Percentiles rank a stretch among this genome's conserved stretches.
Evolutionary conservation across 1,140 invertebrate genomes (phyloP).

Genomic region (Saccostrea glomerata): DNA sequence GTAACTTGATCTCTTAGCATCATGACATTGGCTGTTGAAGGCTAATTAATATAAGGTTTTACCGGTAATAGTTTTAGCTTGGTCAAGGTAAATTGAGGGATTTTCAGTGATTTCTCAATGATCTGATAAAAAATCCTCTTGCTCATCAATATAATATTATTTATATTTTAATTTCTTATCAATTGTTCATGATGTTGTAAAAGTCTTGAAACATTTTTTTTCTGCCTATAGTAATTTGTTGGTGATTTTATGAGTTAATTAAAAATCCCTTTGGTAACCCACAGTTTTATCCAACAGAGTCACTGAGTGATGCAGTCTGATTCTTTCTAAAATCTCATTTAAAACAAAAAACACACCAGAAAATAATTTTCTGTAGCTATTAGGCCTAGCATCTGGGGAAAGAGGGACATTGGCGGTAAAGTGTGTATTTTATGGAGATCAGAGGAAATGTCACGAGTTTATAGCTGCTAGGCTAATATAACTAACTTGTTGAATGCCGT

Average conservation of each 20-base stretch:
- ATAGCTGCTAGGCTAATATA: slow-evolving; percentile 26
- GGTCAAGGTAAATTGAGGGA: background rate
- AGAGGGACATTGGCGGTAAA: background rate
- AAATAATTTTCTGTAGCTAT: background rate
- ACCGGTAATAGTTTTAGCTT: background rate
- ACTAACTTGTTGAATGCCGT: slow-evolving; percentile 17
- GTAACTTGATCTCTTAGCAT: background rate
- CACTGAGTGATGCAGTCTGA: background rate
- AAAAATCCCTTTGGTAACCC: background rate
- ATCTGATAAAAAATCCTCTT: background rate
- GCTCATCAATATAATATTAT: too few species aligned
- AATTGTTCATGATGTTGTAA: too few species aligned
- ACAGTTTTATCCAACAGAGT: background rate
- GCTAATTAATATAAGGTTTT: background rate
- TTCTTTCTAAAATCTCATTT: slow-evolving; percentile 5
- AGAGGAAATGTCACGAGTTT: slow-evolving; percentile 27
- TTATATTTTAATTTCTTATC: too few species aligned
- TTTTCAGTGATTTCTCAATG: background rate
- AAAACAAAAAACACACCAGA: background rate
- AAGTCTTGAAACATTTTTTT: background rate
- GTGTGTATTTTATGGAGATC: slow-evolving; percentile 12
- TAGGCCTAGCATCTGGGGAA: background rate
- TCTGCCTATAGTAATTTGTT: background rate
- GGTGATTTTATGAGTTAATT: background rate
- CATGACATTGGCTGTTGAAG: background rate